Evolutionary conservation across 2,797 vertebrate genomes (phyloP), one percentile per base, ranked within the genome.

Genomic region (Pseudotriccus pelzelni): DNA sequence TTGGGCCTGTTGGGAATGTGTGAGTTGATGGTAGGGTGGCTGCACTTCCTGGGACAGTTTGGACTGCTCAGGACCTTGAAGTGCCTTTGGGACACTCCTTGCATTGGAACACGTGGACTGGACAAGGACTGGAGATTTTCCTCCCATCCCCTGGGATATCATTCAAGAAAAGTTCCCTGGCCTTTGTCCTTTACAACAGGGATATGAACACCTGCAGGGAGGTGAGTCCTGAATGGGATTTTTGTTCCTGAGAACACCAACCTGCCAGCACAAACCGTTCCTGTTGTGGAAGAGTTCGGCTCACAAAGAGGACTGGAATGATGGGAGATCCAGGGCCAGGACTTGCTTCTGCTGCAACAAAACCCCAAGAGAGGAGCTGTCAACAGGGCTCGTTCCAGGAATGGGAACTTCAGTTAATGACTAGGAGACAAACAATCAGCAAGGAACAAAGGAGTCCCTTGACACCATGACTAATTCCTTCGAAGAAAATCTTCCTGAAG

Each of bases 221-320:
- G 19, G 0, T 10, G 52, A 47, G 28, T 23, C 34, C 63, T 12
- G n/a, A 66, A 32, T 0, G 0, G 63, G 50, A 66, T 1, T 4
- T 63, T 15, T 67, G 20, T 22, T 43, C 70, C 70, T 12, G 59
- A 44, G 7, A 87, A 56, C 20, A 32, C 19, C 66, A 15, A 11
- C 3, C 23, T 43, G 3, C 36, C 16, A 53, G 59, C 32, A 60
- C 6, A 19, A 55, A 24, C 18, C 69, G 30, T 14, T 76, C 9
- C 37, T 79, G 41, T 3, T 1, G 1, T 17, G 36, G 55, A 43
- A 58, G 15, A 41, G 28, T 9, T 66, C 59, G 58, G 28, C 16
- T 72, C 15, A 6, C 28, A n/a, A 25, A 47, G 3, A 52, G 20
- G 58, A 14, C 14, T 28, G 66, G 59, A 73, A 41, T 2, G 22